These are phyloP conservation scores for Cryptocheilus praepositus DNA, from an alignment of 2,888 invertebrate genomes.

Conservation along the genomic window DNA sequence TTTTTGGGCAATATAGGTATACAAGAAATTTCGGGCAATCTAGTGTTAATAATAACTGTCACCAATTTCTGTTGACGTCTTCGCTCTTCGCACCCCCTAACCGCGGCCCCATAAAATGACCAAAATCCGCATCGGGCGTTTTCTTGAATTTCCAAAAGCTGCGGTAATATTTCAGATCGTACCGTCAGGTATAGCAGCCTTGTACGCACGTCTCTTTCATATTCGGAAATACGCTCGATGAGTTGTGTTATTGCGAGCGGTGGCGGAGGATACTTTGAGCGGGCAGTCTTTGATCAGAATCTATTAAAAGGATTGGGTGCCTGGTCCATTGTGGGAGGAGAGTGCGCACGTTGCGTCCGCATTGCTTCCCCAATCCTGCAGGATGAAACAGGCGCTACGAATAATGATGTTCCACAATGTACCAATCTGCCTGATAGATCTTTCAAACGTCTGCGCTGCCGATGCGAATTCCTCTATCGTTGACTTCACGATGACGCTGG, in stretches of 20 bases:
- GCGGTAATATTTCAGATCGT: not conserved
- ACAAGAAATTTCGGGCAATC: no score
- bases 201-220: not conserved
- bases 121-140: not conserved
- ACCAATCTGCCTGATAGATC: conserved; percentile 54
- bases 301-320: conserved; percentile 58
- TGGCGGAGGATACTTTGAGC: conserved; percentile 42
- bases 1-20: no score
- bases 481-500: no score
- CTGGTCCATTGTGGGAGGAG: conserved; percentile 47
- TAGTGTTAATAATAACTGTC: no score
- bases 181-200: not conserved
- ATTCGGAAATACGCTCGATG: conserved; percentile 41
- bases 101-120: no score
- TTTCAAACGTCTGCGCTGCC: no score
- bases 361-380: conserved; percentile 33
- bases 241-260: conserved; percentile 46
- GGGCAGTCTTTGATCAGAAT: conserved; percentile 55
- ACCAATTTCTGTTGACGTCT: no score
- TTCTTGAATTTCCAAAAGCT: no score
- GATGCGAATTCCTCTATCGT: no score
- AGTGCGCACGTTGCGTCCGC: conserved; percentile 31
- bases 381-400: conserved; percentile 40
- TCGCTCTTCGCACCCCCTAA: no score
- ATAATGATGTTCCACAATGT: conserved; percentile 35